Evolutionary conservation across 2,113 vertebrate species (phyloP), one percentile per base, ranked within the genome.

Genomic region (Sturnus vulgaris): DNA sequence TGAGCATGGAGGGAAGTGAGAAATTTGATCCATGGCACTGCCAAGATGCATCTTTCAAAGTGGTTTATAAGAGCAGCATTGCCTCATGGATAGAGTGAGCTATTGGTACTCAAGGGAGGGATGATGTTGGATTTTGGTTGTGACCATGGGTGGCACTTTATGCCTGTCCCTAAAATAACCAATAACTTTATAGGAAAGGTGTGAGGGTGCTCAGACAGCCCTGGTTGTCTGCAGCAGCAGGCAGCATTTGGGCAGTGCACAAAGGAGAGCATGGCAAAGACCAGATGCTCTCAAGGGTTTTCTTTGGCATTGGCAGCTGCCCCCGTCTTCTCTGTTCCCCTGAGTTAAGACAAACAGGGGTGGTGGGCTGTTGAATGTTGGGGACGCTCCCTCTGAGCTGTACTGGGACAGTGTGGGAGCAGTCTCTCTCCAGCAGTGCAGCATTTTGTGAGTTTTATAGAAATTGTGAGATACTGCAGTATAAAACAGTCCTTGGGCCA

Each of bases 261-360:
- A 0, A 37, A 37, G 30, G 21, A 59, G 63, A 71, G n/a, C 0
- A 0, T 37, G 39, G 55, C 5, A 5, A 71, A 47, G 63, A 44
- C 42, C 31, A 50, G 5, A 7, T 61, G 37, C 53, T 33, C 31
- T 52, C 11, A 16, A 23, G 46, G 42, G 9, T 50, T 52, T 68
- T 20, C 20, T 86, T 49, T 57, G 37, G 23, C 39, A 49, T 4
- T n/a, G 33, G 19, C 76, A 81, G 55, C 42, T 86, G 9, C 17
- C 27, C 28, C 30, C 50, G 57, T 1, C 2, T 37, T 56, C 59
- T 88, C 42, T 57, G 3, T 25, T 63, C 46, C 50, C 23, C 19
- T 14, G 11, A 10, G 22, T 56, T 72, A 39, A 52, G 49, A 35
- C 2, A 55, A 30, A 33, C 0, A 1, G 57, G 25, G 14, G 31